These are phyloP conservation scores for Digitonthophagus gazella DNA, from an alignment of 2,888 invertebrate genomes.

Conservation along the genomic window DNA sequence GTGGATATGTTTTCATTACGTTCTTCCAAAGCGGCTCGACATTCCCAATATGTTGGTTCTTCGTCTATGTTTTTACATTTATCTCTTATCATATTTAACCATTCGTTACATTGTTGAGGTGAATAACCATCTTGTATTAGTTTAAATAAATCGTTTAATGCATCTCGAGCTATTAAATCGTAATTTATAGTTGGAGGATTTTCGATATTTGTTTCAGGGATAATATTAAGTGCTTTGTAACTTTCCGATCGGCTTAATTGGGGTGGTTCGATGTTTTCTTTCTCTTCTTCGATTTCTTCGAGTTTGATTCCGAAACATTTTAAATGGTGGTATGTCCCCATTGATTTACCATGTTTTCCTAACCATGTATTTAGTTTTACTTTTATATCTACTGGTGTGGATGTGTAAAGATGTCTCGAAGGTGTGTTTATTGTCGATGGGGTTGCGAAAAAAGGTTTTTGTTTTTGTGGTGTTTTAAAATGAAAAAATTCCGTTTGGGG, in stretches of 20 bases:
- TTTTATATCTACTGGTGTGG: conserved; percentile 48
- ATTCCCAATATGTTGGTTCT: conserved; percentile 60
- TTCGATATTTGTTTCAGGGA: neutral
- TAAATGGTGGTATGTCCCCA: conserved; percentile 55
- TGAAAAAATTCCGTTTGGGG: neutral
- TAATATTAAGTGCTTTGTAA: conserved; percentile 40
- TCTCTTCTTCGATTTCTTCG: conserved; percentile 50
- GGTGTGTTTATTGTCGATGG: conserved; percentile 17
- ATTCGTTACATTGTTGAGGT: conserved; percentile 57
- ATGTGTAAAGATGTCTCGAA: conserved; percentile 7
- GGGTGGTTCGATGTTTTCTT: conserved; percentile 53
- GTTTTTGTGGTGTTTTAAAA: neutral
- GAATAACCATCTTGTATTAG: conserved; percentile 57
- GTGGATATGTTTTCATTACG: conserved; percentile 55
- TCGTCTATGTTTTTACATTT: conserved; percentile 50
- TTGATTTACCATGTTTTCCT: conserved; percentile 53
- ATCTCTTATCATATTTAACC: conserved; percentile 55
- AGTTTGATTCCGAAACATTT: conserved; percentile 51
- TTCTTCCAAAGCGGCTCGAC: conserved; percentile 59
- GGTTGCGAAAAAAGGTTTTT: neutral
- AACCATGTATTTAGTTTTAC: conserved; percentile 55
- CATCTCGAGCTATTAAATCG: conserved; percentile 49
- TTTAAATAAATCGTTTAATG: conserved; percentile 55
- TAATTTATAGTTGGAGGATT: conserved; percentile 23
- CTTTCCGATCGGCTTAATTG: conserved; percentile 44